These are phyloP conservation scores for Orientallactaga sibirica DNA, from an alignment of 2,797 vertebrate genomes.

Conservation along the genomic window DNA sequence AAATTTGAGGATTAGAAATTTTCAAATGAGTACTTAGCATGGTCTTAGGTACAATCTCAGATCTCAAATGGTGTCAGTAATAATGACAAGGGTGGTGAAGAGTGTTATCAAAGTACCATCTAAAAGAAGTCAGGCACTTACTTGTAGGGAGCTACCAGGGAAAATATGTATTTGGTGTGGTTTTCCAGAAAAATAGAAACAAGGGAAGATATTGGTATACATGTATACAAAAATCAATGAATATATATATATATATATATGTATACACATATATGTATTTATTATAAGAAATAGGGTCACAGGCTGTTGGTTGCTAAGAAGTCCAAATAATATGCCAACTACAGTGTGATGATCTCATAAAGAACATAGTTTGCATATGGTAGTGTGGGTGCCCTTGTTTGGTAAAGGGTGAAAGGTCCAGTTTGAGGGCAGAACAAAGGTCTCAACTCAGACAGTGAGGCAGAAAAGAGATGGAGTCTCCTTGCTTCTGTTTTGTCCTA, in stretches of 20 bases:
- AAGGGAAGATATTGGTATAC: neutral
- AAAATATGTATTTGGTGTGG: neutral
- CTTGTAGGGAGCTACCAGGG: neutral
- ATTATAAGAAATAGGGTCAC: neutral
- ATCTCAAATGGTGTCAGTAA: neutral
- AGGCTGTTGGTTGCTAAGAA: neutral
- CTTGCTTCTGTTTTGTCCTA: neutral
- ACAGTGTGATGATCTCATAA: neutral
- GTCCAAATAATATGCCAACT: neutral
- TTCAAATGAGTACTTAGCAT: neutral
- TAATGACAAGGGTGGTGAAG: neutral
- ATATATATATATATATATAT: neutral
- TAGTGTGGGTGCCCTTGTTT: no score
- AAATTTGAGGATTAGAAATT: slow-evolving; percentile 15
- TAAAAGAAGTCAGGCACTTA: neutral
- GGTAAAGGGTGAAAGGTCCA: no score
- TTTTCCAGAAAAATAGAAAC: neutral
- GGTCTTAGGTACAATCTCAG: neutral
- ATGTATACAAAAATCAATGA: neutral
- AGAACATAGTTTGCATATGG: no score
- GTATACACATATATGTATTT: neutral
- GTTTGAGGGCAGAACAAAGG: neutral
- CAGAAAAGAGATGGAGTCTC: neutral
- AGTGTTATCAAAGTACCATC: neutral
- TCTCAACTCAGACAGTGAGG: neutral